phyloP scores from a whole-genome alignment of 2,888 invertebrate genomes.

The Lasioglossum marginatum region DNA sequence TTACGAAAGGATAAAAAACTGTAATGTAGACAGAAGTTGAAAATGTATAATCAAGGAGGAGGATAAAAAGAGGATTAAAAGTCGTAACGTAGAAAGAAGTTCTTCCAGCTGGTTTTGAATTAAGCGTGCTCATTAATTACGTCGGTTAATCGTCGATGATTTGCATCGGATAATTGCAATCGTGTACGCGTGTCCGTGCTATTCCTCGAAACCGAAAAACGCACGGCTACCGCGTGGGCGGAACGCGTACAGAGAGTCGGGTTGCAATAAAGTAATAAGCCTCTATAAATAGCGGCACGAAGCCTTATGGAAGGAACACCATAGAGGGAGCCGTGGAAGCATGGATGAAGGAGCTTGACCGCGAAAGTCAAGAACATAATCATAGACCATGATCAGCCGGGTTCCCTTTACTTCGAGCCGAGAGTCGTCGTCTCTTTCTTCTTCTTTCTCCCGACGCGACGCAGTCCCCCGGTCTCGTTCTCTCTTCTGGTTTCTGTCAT shows the following conservation, averaged over 20 bases:
- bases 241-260: conserved; percentile 73
- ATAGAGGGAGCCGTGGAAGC: conserved; percentile 71
- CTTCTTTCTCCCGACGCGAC: no score
- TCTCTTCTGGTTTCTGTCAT: conserved; percentile 45
- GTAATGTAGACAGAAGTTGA: no score
- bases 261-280: conserved; percentile 82
- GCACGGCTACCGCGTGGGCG: conserved; percentile 68
- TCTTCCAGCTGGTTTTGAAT: not conserved
- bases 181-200: not conserved
- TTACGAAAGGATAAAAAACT: no score
- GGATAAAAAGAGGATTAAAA: no score
- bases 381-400: conserved; percentile 76
- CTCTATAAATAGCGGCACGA: conserved; percentile 78
- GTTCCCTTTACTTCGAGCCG: conserved; percentile 28
- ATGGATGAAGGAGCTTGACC: conserved; percentile 77
- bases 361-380: conserved; percentile 81
- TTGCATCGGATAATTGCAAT: not conserved
- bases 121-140: not conserved
- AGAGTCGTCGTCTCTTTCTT: not conserved
- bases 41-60: no score
- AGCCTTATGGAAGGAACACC: conserved; percentile 65
- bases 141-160: conserved; percentile 17
- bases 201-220: conserved; percentile 28
- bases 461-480: conserved; percentile 23
- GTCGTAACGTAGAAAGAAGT: not conserved